Base-by-base conservation (phyloP, 1,140 invertebrate genomes). In the Colletes latitarsis region DNA sequence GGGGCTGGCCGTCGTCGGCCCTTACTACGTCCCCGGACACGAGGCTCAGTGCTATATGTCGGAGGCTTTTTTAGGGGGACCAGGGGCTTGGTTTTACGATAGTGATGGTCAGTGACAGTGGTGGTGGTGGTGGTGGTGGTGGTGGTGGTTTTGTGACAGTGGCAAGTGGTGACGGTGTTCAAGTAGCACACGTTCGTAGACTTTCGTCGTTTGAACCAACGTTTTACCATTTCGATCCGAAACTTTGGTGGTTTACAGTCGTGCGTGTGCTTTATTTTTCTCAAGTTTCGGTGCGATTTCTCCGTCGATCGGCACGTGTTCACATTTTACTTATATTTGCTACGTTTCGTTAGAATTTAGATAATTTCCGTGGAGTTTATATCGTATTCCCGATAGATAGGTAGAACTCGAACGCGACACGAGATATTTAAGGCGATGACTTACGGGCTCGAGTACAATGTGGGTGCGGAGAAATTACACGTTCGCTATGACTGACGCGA, bases 41-140 rank as follows among this genome's bases (percentile, higher is more conserved):
- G 94, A 93, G 92, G 93, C 93, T 93, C 92, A 94, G 94, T 94
- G 92, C 94, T 93, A 94, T 94, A 94, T 95, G 93, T 94, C 93
- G 91, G 92, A 93, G 90, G 91, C 90, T 89, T 82, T 90, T 86
- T 67, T 55, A 57, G 66, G 67, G 53, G 70, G 17, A 4, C 49
- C 43, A 46, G 5, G 46, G 68, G 49, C 10, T 63, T 49, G 30
- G 55, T 66, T 67, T 70, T 62, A 77, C 63, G 75, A 82, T 41
- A 82, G 80, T 78, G 80, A 70, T 78, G 74, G 66, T 69, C 39
- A 67, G 71, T 73, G 74, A 64, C 77, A 57, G 72, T 76, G 49
- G 70, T 71, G 39, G 71, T 77, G 67, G 66, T 83, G 21, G 46
- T 80, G 57, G n/a, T 72, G 17, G 69, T 76, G 53, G 79, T 83